Evolutionary conservation across 1,140 invertebrate genomes (phyloP).

Genomic region (Nasonia vitripennis): DNA sequence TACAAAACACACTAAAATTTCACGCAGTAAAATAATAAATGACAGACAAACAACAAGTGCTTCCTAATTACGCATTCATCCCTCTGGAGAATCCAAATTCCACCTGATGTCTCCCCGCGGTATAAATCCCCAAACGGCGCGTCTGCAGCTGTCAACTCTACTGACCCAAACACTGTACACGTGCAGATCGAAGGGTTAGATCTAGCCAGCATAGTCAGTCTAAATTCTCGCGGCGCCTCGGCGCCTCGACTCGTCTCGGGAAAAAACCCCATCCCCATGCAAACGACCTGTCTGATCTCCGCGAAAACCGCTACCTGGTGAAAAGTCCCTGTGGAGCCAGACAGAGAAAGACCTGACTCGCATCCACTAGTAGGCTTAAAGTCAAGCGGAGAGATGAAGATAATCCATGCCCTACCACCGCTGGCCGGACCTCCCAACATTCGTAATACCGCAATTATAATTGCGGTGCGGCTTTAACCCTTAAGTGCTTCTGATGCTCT

Average conservation of each 20-base stretch:
- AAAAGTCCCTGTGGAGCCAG: background rate
- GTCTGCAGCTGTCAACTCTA: background rate
- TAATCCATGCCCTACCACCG: background rate
- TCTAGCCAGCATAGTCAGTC: background rate
- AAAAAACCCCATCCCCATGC: background rate
- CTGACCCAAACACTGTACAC: background rate
- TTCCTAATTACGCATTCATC: background rate
- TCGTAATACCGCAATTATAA: slow-evolving; percentile 3
- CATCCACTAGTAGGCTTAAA: slow-evolving; percentile 11
- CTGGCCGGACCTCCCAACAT: background rate
- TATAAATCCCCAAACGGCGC: background rate
- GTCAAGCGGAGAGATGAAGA: background rate
- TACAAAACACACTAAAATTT: no score
- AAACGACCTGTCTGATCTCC: background rate
- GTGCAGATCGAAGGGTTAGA: background rate
- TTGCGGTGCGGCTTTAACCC: background rate
- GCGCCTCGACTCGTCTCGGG: background rate
- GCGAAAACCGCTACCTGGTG: background rate
- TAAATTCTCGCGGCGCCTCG: slow-evolving; percentile 6
- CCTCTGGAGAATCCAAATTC: background rate
- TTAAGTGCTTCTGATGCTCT: background rate
- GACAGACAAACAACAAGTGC: background rate
- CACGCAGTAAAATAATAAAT: no score
- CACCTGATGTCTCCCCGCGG: background rate
- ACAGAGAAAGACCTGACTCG: background rate